Evolutionary conservation across 2,113 vertebrate species (phyloP).

Genomic region (Lates calcarifer): DNA sequence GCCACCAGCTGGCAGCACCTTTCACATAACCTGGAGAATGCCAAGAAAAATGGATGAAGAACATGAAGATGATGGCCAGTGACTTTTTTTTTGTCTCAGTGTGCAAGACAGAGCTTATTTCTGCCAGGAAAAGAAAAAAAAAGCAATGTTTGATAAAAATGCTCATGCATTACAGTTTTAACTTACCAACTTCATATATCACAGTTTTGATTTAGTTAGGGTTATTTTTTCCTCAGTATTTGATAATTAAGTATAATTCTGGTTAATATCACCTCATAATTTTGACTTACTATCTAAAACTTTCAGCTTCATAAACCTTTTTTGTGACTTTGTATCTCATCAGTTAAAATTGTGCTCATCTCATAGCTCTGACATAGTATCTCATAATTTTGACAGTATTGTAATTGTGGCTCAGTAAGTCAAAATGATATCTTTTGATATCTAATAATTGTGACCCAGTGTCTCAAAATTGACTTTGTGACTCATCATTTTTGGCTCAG

Average conservation of each 20-base stretch:
- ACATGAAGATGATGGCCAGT: background rate
- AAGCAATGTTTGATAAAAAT: background rate
- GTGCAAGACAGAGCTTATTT: background rate
- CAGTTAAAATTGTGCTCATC: too few species aligned
- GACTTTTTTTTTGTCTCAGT: background rate
- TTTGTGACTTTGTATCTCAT: too few species aligned
- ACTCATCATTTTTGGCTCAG: background rate
- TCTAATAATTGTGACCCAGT: background rate
- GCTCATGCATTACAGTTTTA: background rate
- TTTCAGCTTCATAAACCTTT: too few species aligned
- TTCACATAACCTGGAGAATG: slow-evolving; percentile 9
- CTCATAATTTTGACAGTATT: background rate
- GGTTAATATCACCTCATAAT: background rate
- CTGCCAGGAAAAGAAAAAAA: background rate
- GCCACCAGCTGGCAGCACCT: background rate
- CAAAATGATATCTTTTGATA: too few species aligned
- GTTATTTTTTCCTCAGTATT: background rate
- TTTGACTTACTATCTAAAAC: background rate
- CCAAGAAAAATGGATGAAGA: slow-evolving; percentile 12
- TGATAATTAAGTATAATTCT: background rate
- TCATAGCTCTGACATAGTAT: too few species aligned
- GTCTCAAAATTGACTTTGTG: background rate
- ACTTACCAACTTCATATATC: background rate
- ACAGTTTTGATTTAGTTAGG: background rate
- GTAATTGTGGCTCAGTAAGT: too few species aligned